Evolutionary conservation across 2,888 invertebrate genomes (phyloP).

Genomic region (Gortyna flavago): DNA sequence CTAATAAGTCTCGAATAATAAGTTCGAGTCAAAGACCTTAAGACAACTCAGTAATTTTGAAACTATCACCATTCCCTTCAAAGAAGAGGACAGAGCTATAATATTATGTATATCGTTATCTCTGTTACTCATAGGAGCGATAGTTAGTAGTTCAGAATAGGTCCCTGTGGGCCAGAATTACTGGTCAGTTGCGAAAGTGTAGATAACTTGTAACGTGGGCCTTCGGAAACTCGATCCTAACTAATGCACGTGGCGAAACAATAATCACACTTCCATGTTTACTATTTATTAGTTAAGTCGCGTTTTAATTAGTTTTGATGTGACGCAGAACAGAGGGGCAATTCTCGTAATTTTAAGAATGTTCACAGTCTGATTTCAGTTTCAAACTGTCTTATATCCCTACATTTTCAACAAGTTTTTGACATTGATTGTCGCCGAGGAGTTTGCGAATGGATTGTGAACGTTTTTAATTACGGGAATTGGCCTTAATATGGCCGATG

Average conservation of each 20-base stretch:
- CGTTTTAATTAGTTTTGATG: constrained; percentile 34
- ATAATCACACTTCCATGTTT: constrained; percentile 49
- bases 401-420: too few relatives aligned
- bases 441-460: too few relatives aligned
- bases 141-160: constrained; percentile 55
- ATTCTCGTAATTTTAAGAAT: too few relatives aligned
- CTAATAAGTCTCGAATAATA: constrained; percentile 43
- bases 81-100: constrained; percentile 40
- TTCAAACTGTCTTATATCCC: too few relatives aligned
- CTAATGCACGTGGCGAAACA: constrained; percentile 47
- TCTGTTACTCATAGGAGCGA: constrained; percentile 25
- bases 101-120: constrained; percentile 17
- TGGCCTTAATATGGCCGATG: not conserved
- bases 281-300: constrained; percentile 38
- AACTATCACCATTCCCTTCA: constrained; percentile 53
- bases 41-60: constrained; percentile 48
- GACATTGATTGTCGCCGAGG: too few relatives aligned
- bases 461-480: too few relatives aligned
- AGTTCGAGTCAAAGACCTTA: constrained; percentile 52
- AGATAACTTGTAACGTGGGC: constrained; percentile 50
- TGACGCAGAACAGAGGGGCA: not conserved
- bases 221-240: constrained; percentile 62
- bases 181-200: constrained; percentile 61
- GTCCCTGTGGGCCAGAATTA: constrained; percentile 51
- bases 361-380: too few relatives aligned